phyloP scores from a whole-genome alignment of 2,797 vertebrate species.

The Protonibea diacanthus region DNA sequence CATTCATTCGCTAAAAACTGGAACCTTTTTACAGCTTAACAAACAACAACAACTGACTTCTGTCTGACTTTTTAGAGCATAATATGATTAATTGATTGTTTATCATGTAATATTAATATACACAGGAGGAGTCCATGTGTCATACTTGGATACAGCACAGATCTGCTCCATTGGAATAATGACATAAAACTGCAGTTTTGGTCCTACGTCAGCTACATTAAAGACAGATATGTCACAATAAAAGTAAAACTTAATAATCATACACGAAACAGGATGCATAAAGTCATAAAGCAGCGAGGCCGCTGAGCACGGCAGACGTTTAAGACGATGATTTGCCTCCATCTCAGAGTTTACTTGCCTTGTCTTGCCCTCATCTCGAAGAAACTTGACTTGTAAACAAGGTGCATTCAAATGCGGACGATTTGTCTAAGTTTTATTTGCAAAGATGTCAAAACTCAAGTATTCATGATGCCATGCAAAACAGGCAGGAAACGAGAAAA shows the following conservation, averaged over 20 bases:
- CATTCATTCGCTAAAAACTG: background rate
- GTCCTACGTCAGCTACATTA: background rate
- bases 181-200: no score
- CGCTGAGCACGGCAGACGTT: background rate
- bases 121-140: background rate
- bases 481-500: slow-evolving; percentile 22
- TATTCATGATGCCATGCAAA: slow-evolving; percentile 70
- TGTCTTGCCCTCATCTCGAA: slow-evolving; percentile 44
- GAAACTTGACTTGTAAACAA: slow-evolving; percentile 84
- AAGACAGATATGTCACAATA: background rate
- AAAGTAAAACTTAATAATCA: background rate
- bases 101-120: background rate
- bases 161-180: background rate
- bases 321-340: slow-evolving; percentile 50
- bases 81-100: background rate
- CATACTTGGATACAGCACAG: background rate
- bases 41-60: background rate
- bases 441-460: slow-evolving; percentile 49
- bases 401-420: slow-evolving; percentile 74
- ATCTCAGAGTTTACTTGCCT: background rate
- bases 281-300: background rate
- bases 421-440: slow-evolving; percentile 70
- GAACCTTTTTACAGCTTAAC: no score
- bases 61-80: background rate
- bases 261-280: background rate